Evolutionary conservation across 2,113 vertebrate genomes (phyloP).

Genomic region (Naja naja): DNA sequence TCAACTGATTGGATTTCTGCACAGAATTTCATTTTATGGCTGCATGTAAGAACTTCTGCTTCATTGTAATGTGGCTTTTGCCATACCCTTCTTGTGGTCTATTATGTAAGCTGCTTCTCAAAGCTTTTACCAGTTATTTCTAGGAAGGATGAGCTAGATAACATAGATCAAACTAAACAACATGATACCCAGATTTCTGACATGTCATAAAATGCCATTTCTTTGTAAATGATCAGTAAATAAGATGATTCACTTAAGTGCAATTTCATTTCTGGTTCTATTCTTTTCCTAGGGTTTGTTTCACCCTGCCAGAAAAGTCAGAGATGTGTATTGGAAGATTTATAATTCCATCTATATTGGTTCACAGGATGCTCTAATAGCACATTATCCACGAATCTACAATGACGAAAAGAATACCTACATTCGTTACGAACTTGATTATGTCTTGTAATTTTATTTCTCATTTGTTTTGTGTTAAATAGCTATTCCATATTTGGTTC

Average conservation of each 20-base stretch:
- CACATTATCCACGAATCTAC: conserved; percentile 95
- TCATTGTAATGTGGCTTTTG: background rate
- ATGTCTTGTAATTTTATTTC: conserved; percentile 83
- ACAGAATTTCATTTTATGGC: too few species aligned
- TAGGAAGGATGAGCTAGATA: background rate
- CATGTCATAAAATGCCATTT: background rate
- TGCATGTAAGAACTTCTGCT: background rate
- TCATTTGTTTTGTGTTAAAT: conserved; percentile 69
- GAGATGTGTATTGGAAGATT: conserved; percentile 99
- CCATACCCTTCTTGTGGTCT: background rate
- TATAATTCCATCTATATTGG: conserved; percentile 99
- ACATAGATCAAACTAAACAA: background rate
- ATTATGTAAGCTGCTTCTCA: background rate
- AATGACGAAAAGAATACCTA: conserved; percentile 98
- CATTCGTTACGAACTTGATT: conserved; percentile 96
- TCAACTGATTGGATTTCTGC: background rate
- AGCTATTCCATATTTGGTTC: conserved; percentile 72
- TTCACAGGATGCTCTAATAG: conserved; percentile 96
- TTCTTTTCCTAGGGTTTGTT: conserved; percentile 85
- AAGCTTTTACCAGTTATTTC: background rate
- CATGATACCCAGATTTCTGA: background rate
- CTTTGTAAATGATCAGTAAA: background rate
- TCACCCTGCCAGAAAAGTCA: conserved; percentile 95
- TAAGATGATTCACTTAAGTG: background rate
- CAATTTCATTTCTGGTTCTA: conserved; percentile 13